Evolutionary conservation across 2,888 invertebrate genomes (phyloP), one percentile per base, ranked within the genome.

Genomic region (Aplocera efformata): DNA sequence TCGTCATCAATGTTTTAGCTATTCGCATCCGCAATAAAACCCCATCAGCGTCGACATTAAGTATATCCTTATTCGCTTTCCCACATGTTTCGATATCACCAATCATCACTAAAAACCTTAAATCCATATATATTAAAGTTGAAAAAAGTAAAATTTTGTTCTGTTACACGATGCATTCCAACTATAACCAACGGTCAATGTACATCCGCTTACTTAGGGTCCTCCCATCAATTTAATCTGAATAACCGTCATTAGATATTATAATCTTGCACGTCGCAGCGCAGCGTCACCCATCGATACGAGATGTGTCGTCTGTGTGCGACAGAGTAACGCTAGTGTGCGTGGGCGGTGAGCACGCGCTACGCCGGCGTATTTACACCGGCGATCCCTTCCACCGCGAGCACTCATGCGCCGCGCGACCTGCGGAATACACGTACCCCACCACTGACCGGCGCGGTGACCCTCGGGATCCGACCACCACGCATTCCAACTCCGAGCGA

Each of bases 331-430:
- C 41, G 43, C 34, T 43, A 50, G 82, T 77, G 73, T 76, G 77
- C 71, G 78, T 74, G 60, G 67, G 72, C 72, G 67, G 62, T 60
- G 77, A 72, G 84, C 84, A 79, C 79, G 80, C 81, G 83, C 73
- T 70, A 70, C 72, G 60, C 52, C 77, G 68, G 68, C 71, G 84
- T 88, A 88, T 88, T 85, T 88, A 88, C 88, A 71, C 77, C 78
- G 76, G 75, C 78, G 80, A 79, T 85, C 85, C 82, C 86, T 86
- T 78, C 88, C 85, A 86, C 81, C 72, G 67, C 72, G 62, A 78
- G 68, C 88, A 88, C 88, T 88, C 83, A 86, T 84, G 86, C 86
- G 79, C 85, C 71, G 83, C 74, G 59, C 76, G 82, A 79, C 75
- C 72, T 67, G 67, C 78, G 46, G 81, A 77, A 58, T 83, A 85